Base-by-base conservation (phyloP, 2,888 invertebrate genomes). In the Formica aserva region DNA sequence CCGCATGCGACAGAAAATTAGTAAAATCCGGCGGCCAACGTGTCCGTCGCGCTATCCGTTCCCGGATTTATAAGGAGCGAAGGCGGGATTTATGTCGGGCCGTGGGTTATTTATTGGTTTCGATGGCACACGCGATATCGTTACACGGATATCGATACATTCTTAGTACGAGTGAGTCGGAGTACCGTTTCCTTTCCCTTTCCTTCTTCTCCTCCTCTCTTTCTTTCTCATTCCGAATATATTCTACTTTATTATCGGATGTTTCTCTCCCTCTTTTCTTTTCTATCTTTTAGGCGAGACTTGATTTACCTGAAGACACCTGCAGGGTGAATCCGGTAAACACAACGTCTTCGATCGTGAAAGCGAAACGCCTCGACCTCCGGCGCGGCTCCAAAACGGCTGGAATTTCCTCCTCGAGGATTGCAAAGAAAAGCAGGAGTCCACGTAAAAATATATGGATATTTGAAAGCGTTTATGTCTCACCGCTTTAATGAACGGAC, bases 51-150 rank as follows among this genome's bases (percentile, higher is more conserved):
- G 85, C 89, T 91, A 90, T 88, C 89, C 88, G 81, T 85, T 86
- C 89, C 89, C 92, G 92, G 93, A 94, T 94, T 94, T 94, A 94
- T 94, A 94, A 94, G 94, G 94, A 94, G 94, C 93, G 94, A 94
- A 93, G 91, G 82, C 81, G 91, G 91, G 92, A 94, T 94, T 94
- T 94, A 94, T 94, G 92, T 86, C 91, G 88, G 92, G 92, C 85
- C 89, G 88, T 82, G 75, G 87, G 92, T 94, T 93, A 94, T 94
- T 94, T 94, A 94, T 94, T 90, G 94, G 93, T 93, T 93, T 93
- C 92, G 94, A 94, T 94, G 93, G 92, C 87, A 90, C 92, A 92
- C 91, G 93, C 92, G 94, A 94, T 94, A 94, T 93, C 94, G 93
- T 93, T 92, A 93, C 94, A 93, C 92, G 93, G 93, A 93, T 94